phyloP scores from a whole-genome alignment of 1,140 invertebrate genomes.

The Drosophila melanogaster region Release_6_plus_ISO1_MT NT_037436.4:11173001-11173500 shows the following conservation, averaged over 20 bases:
- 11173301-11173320: slow-evolving; percentile 12
- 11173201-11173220: no score
- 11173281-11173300: background rate
- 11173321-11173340: slow-evolving; percentile 34
- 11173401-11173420: slow-evolving; percentile 81
- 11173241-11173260: no score
- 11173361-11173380: slow-evolving; percentile 50
- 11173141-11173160: slow-evolving; percentile 26
- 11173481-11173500: slow-evolving; percentile 50
- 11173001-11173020: slow-evolving; percentile 7
- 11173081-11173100: slow-evolving; percentile 84
- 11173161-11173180: slow-evolving; percentile 36
- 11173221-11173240: no score
- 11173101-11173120: slow-evolving; percentile 81
- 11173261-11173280: background rate
- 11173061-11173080: slow-evolving; percentile 80
- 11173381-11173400: slow-evolving; percentile 82
- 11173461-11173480: slow-evolving; percentile 19
- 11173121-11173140: slow-evolving; percentile 71
- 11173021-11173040: slow-evolving; percentile 66
- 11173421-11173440: slow-evolving; percentile 63
- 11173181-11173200: no score
- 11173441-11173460: slow-evolving; percentile 9
- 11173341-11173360: slow-evolving; percentile 42
- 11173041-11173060: slow-evolving; percentile 58